A percentile compares a stretch with the other conserved stretches of the same genome.
Evolutionary conservation across 2,888 invertebrate species (phyloP).

Genomic region (Cotesia congregata): DNA sequence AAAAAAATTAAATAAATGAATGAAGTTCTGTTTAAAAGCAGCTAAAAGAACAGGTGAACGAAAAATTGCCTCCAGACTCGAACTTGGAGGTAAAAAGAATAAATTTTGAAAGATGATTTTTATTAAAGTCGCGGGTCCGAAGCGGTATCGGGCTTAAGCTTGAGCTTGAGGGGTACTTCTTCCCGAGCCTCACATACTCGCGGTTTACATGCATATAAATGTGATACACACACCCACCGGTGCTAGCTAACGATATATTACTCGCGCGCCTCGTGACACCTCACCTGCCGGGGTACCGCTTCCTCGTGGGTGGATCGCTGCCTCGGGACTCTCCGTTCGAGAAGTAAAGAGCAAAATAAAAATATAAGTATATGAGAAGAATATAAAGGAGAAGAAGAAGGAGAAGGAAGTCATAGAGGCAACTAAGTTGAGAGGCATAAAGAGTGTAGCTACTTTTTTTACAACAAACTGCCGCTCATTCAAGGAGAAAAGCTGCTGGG

Average conservation of each 20-base stretch:
- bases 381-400: background rate
- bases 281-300: constrained; percentile 67
- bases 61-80: background rate
- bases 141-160: constrained; percentile 63
- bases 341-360: background rate
- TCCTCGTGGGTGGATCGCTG: constrained; percentile 68
- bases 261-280: constrained; percentile 69
- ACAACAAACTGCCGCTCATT: constrained; percentile 55
- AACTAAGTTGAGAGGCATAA: background rate
- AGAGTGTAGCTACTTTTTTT: constrained; percentile 8
- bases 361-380: no score
- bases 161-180: constrained; percentile 52
- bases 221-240: constrained; percentile 60
- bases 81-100: constrained; percentile 19
- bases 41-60: background rate
- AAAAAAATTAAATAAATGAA: background rate
- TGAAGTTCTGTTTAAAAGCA: background rate
- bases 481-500: background rate
- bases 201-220: constrained; percentile 37
- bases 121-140: constrained; percentile 38
- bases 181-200: constrained; percentile 32
- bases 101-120: constrained; percentile 32
- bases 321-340: constrained; percentile 39
- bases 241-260: constrained; percentile 66
- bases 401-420: constrained; percentile 21